Base-by-base conservation (phyloP, 2,797 vertebrate genomes). In the Brachymystax lenok region DNA sequence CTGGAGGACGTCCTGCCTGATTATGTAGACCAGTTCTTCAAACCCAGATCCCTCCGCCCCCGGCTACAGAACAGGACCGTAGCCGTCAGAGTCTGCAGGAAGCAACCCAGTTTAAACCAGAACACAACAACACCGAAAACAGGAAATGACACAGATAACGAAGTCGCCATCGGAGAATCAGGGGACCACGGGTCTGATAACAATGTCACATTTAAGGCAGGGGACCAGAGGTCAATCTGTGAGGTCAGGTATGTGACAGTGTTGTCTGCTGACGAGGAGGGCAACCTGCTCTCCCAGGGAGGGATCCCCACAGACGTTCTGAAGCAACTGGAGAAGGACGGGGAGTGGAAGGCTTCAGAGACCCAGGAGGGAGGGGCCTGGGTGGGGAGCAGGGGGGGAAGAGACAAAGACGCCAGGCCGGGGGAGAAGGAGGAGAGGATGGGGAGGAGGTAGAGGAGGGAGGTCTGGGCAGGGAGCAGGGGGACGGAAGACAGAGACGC, bases 261-360 rank as follows among this genome's bases (percentile, higher is more conserved):
- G 35, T 66, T 79, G 35, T 79, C 84, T 5, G n/a, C 52, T n/a
- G 72, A 76, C 6, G 78, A 19, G 28, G 74, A 67, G 24, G 19
- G 71, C 56, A 70, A 69, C 19, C 10, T 17, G 28, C 63, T 64
- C 59, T 56, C 82, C 0, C 85, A 91, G 2, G 90, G 28, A 64
- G 87, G 67, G 77, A 94, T 95, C 79, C 95, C 94, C 3, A 80
- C 71, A 77, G 92, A 94, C 40, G 76, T 95, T 66, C 82, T 94
- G 82, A 86, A 92, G 80, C 84, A 90, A 79, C 70, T 78, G 64
- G 83, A 88, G 1, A 80, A 14, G 73, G 82, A 87, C 4, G 76
- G 54, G 12, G 51, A 74, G 33, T 75, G 51, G 73, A 56, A 61
- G 19, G 73, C 80, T 80, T 69, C 68, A 19, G 30, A 27, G 14